Evolutionary conservation across 2,113 vertebrate genomes (phyloP).

Genomic region (Variabilichromis moorii): DNA sequence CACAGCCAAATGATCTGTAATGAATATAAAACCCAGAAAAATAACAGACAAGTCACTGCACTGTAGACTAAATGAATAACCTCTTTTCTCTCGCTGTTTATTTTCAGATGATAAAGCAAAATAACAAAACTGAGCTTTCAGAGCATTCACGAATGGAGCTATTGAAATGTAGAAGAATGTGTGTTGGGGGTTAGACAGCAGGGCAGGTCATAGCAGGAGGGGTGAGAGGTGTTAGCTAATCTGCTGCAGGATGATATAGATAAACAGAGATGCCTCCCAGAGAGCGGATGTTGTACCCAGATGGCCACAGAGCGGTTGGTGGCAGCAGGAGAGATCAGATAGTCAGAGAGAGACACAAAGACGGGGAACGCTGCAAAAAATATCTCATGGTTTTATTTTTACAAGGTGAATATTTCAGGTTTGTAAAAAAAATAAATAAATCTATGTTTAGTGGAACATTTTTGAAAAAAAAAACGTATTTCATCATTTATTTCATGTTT

Average conservation of each 20-base stretch:
- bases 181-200: background rate
- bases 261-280: slow-evolving; percentile 53
- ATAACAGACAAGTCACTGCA: background rate
- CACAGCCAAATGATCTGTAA: background rate
- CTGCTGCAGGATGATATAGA: slow-evolving; percentile 47
- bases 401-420: background rate
- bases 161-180: slow-evolving; percentile 1
- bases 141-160: background rate
- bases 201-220: slow-evolving; percentile 20
- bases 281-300: slow-evolving; percentile 42
- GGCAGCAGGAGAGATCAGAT: background rate
- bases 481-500: background rate
- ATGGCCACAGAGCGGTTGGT: slow-evolving; percentile 35
- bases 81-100: background rate
- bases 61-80: background rate
- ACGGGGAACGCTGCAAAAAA: background rate
- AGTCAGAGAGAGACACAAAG: background rate
- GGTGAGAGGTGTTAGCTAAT: slow-evolving; percentile 29
- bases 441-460: background rate
- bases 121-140: background rate
- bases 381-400: background rate
- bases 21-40: background rate
- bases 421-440: background rate
- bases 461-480: background rate
- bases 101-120: background rate